Base-by-base conservation (phyloP, 2,113 vertebrate species). In the Pseudopipra pipra region DNA sequence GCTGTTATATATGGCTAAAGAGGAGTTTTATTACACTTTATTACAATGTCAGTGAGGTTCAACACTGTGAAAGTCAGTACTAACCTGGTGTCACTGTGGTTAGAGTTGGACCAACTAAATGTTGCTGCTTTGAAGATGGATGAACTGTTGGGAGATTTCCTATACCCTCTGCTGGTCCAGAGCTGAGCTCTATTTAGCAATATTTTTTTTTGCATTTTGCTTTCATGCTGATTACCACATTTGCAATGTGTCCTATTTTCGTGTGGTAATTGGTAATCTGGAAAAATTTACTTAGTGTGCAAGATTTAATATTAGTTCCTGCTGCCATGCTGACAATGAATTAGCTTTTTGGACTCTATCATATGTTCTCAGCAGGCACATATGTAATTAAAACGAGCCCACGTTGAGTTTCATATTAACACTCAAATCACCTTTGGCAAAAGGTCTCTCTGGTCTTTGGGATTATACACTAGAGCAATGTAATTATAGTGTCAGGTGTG, bases 361-460 rank as follows among this genome's bases (percentile, higher is more conserved):
- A 77, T 94, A 81, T 93, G 95, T 95, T 93, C 97, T 97, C 97
- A 95, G 95, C 87, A 96, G 95, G 96, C 76, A 91, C 62, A 52
- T 91, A 66, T 87, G 95, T 97, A 96, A 97, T 97, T 97, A 96
- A 97, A 97, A 92, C 12, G 67, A 77, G 55, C 68, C 39, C 62
- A 71, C 0, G 1, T 68, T 75, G 84, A 77, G 89, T 95, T 97
- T 95, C 95, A 47, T 93, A 96, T 83, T 80, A 96, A 91, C 80
- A 51, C 73, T 63, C 68, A 78, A 90, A 89, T 76, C 85, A 92
- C 96, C 96, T 81, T 79, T 95, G 91, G 94, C 96, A 93, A 86
- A 94, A 97, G 93, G 85, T 92, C 91, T 96, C 71, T 93, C 51
- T 92, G 93, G 92, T 95, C 94, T 95, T 90, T 62, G 93, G 94